Evolutionary conservation across 2,113 vertebrate species (phyloP).

Genomic region (Pitta sordida): DNA sequence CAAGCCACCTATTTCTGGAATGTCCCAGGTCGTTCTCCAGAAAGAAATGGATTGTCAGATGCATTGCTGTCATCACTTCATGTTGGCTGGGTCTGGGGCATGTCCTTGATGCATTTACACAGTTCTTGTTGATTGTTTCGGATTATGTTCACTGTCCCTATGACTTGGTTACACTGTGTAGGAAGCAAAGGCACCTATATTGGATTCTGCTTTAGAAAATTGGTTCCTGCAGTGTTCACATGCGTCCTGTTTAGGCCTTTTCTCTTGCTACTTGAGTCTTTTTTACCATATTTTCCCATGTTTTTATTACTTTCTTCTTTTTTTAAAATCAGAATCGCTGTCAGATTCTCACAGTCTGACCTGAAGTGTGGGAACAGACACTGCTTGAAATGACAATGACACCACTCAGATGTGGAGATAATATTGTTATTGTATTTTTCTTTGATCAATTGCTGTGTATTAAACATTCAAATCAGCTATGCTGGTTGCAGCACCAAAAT

Average conservation of each 20-base stretch:
- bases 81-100: neutral
- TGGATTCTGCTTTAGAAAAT: neutral
- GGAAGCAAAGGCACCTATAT: neutral
- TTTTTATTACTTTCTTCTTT: neutral
- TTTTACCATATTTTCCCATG: neutral
- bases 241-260: neutral
- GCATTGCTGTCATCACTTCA: neutral
- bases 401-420: neutral
- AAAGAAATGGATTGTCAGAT: neutral
- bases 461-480: neutral
- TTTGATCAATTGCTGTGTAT: neutral
- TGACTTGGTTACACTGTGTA: neutral
- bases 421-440: neutral
- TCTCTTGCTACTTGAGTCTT: neutral
- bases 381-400: neutral
- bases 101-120: neutral
- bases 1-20: neutral
- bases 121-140: neutral
- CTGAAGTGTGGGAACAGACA: neutral
- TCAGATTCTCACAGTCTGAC: neutral
- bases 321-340: accelerated
- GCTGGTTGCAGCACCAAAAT: neutral
- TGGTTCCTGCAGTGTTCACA: neutral
- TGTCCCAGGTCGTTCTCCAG: neutral
- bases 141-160: neutral